These are phyloP conservation scores for Synanthedon vespiformis DNA, from an alignment of 2,888 invertebrate species.

Conservation along the genomic window DNA sequence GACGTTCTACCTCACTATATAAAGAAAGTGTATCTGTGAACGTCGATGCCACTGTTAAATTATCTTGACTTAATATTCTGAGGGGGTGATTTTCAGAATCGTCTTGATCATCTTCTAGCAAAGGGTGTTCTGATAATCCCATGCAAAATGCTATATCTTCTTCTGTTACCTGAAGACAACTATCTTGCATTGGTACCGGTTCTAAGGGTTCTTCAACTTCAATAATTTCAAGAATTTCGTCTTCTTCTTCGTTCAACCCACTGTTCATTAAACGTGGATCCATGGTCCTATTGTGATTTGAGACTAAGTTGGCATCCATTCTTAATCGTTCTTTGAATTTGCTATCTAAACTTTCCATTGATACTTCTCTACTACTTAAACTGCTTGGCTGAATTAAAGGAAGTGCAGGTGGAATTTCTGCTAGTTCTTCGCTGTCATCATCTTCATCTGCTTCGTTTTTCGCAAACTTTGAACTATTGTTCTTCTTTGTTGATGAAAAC, in stretches of 20 bases:
- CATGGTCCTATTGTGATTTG: constrained; percentile 69
- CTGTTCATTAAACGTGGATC: constrained; percentile 61
- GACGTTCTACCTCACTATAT: constrained; percentile 75
- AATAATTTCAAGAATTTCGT: constrained; percentile 82
- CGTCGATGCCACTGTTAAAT: constrained; percentile 89
- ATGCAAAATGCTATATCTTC: constrained; percentile 92
- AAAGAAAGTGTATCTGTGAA: constrained; percentile 82
- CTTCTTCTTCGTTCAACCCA: constrained; percentile 61
- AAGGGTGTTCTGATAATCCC: constrained; percentile 77
- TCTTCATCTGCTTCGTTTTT: constrained; percentile 74
- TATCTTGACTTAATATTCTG: constrained; percentile 90
- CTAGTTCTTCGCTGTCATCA: constrained; percentile 83
- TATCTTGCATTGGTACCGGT: constrained; percentile 88
- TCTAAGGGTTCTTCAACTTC: constrained; percentile 84
- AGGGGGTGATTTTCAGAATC: constrained; percentile 85
- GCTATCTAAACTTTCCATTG: constrained; percentile 84
- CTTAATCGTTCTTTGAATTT: constrained; percentile 79
- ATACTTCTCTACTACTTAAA: constrained; percentile 83
- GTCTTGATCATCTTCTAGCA: constrained; percentile 79
- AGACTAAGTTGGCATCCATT: constrained; percentile 67
- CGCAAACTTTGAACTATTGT: constrained; percentile 30
- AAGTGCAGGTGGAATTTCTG: constrained; percentile 84
- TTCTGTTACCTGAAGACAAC: constrained; percentile 90
- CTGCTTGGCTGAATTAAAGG: constrained; percentile 80
- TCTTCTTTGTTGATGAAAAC: constrained; percentile 26